Evolutionary conservation across 2,888 invertebrate genomes (phyloP).

Genomic region (Tachina lurida): DNA sequence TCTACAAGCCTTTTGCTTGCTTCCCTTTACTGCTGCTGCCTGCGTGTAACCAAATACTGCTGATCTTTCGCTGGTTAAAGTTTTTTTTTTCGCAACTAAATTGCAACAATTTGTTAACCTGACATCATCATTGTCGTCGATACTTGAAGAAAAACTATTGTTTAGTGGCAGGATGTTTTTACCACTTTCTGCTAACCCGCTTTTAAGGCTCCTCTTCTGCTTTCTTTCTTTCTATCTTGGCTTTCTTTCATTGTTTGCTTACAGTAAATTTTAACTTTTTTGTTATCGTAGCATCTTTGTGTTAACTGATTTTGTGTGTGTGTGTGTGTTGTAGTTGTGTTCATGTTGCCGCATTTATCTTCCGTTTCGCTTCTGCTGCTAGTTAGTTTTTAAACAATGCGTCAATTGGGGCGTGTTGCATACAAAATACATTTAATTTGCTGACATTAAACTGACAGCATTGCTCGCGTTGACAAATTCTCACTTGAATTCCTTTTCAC

Average conservation of each 20-base stretch:
- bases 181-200: conserved; percentile 52
- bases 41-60: conserved; percentile 44
- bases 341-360: conserved; percentile 23
- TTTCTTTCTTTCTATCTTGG: neutral
- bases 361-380: neutral
- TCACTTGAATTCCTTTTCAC: conserved; percentile 57
- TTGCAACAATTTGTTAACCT: conserved; percentile 76
- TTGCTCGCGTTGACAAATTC: conserved; percentile 60
- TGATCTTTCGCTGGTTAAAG: conserved; percentile 63
- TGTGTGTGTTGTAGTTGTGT: conserved; percentile 10
- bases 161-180: conserved; percentile 57
- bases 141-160: conserved; percentile 46
- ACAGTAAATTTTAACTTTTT: conserved; percentile 39
- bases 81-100: conserved; percentile 65
- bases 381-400: conserved; percentile 61
- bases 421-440: conserved; percentile 73
- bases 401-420: conserved; percentile 72
- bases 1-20: conserved; percentile 11
- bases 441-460: conserved; percentile 72
- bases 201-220: conserved; percentile 47
- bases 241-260: conserved; percentile 21
- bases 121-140: conserved; percentile 73
- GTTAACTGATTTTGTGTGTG: neutral
- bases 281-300: conserved; percentile 27
- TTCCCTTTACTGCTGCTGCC: conserved; percentile 47